Percentiles rank a stretch among this genome's conserved stretches.
phyloP scores from a whole-genome alignment of 1,140 invertebrate species.

The Pogonomyrmex barbatus region DNA sequence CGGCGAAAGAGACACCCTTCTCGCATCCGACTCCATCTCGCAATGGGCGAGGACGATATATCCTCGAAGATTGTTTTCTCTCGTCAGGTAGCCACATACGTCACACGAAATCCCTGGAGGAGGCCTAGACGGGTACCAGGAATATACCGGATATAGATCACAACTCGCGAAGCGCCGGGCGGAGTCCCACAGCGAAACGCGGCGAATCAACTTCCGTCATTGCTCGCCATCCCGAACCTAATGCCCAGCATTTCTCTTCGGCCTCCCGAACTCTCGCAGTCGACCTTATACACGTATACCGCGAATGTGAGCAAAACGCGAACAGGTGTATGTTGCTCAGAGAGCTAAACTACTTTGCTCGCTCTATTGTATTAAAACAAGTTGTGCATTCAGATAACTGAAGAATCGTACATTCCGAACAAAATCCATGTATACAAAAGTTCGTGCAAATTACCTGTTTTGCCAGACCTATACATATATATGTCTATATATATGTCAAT shows the following conservation, averaged over 20 bases:
- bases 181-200: constrained; percentile 82
- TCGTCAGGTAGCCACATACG: constrained; percentile 86
- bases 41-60: constrained; percentile 82
- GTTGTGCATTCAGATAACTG: not conserved
- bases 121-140: constrained; percentile 77
- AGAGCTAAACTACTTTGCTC: not conserved
- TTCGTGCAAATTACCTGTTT: not conserved
- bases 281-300: constrained; percentile 24
- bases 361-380: constrained; percentile 2
- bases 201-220: constrained; percentile 86
- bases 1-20: not conserved
- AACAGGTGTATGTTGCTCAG: not conserved
- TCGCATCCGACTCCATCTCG: constrained; percentile 1
- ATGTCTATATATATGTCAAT: not conserved
- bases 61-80: constrained; percentile 87
- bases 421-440: not conserved
- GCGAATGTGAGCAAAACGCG: constrained; percentile 53
- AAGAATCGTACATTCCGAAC: not conserved
- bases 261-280: constrained; percentile 80
- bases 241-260: constrained; percentile 85
- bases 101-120: constrained; percentile 83
- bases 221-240: constrained; percentile 83
- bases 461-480: not conserved
- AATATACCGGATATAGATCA: constrained; percentile 84
- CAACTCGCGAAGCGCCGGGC: constrained; percentile 82